phyloP scores from a whole-genome alignment of 1,140 invertebrate genomes.

The Dendroctonus ponderosae region DNA sequence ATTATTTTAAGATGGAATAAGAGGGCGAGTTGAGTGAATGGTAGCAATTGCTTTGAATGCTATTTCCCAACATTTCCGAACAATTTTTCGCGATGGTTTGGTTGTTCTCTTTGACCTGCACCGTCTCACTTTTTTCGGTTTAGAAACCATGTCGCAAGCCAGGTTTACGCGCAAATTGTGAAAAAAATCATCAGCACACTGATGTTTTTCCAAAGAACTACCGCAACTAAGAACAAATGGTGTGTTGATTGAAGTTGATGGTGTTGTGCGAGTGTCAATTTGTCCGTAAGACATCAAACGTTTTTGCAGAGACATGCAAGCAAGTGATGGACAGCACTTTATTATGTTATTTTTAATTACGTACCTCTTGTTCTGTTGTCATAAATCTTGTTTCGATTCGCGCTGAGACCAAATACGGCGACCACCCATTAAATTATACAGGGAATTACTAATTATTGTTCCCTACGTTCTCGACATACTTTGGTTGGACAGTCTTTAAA shows the following conservation, averaged over 20 bases:
- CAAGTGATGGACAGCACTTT: constrained; percentile 14
- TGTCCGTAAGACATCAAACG: constrained; percentile 6
- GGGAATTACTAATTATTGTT: constrained; percentile 34
- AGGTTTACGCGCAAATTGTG: too few species aligned
- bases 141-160: too few species aligned
- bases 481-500: constrained; percentile 27
- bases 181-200: too few species aligned
- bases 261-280: constrained; percentile 4
- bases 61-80: too few species aligned
- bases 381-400: constrained; percentile 22
- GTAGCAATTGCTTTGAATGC: too few species aligned
- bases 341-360: constrained; percentile 19
- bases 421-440: constrained; percentile 33
- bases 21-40: too few species aligned
- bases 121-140: too few species aligned
- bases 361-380: constrained; percentile 14
- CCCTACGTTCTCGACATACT: constrained; percentile 29
- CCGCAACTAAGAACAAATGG: not conserved
- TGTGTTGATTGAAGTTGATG: not conserved
- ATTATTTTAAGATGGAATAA: too few species aligned
- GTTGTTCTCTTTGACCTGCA: too few species aligned
- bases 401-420: constrained; percentile 10
- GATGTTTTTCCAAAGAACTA: too few species aligned
- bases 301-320: constrained; percentile 6
- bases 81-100: too few species aligned